Evolutionary conservation across 2,113 vertebrate species (phyloP).

Genomic region (Crotalus tigris): DNA sequence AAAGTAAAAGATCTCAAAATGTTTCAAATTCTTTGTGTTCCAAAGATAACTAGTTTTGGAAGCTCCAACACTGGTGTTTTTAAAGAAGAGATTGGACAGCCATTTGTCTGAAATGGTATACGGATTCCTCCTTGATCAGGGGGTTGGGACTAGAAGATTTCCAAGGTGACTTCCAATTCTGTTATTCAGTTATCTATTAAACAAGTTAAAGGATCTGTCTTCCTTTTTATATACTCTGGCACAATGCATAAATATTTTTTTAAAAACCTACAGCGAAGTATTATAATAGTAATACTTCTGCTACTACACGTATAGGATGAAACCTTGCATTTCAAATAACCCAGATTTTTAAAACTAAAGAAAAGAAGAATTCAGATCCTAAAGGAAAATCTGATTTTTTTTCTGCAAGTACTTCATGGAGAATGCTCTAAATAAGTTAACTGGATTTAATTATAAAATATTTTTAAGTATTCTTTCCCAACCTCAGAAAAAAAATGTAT

Average conservation of each 20-base stretch:
- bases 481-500: no score
- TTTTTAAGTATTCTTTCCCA: no score
- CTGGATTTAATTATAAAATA: neutral
- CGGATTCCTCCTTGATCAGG: neutral
- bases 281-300: neutral
- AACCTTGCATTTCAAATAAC: neutral
- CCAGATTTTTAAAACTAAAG: neutral
- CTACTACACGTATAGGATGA: neutral
- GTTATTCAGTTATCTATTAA: neutral
- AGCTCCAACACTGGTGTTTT: neutral
- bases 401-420: neutral
- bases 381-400: neutral
- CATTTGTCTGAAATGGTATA: neutral
- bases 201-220: neutral
- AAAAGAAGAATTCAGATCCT: neutral
- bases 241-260: neutral
- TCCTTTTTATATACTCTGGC: neutral
- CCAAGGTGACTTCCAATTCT: neutral
- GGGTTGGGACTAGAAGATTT: neutral
- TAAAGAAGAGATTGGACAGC: neutral
- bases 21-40: neutral
- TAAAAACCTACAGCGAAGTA: neutral
- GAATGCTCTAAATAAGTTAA: neutral
- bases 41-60: neutral
- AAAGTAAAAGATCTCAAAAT: neutral